A percentile compares a stretch with the other conserved stretches of the same genome.
These are phyloP conservation scores for Nephrotoma guestfalica DNA, from an alignment of 2,888 invertebrate species.

Conservation along the genomic window DNA sequence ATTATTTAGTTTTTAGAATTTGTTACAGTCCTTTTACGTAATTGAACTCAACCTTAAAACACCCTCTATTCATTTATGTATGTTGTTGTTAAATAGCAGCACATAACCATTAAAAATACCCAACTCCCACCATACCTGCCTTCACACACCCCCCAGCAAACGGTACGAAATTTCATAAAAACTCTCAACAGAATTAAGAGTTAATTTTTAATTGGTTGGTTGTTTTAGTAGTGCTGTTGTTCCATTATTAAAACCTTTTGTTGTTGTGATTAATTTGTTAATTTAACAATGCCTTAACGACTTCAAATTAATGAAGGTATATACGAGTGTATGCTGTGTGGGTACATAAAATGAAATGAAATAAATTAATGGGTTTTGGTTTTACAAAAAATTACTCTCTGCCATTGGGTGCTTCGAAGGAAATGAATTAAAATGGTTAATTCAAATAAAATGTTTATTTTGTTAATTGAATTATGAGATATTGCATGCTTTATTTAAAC, in stretches of 20 bases:
- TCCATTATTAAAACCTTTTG: background rate
- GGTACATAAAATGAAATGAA: background rate
- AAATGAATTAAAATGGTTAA: background rate
- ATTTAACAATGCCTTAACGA: slow-evolving; percentile 3
- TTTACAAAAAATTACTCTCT: background rate
- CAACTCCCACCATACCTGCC: background rate
- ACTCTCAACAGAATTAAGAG: background rate
- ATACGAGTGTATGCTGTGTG: background rate
- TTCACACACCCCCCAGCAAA: background rate
- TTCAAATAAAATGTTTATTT: background rate
- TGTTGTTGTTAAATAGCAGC: background rate
- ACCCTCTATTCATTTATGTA: background rate
- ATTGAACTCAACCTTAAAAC: background rate
- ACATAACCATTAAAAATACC: background rate
- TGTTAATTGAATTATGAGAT: no score
- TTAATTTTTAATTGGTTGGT: background rate
- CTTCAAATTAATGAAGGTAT: slow-evolving; percentile 3
- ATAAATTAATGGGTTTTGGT: background rate
- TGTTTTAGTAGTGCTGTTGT: background rate
- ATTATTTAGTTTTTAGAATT: background rate
- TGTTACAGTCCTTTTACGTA: background rate
- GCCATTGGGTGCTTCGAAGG: background rate
- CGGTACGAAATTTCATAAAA: background rate
- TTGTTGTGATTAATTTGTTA: slow-evolving; percentile 4
- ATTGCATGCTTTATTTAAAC: no score